Evolutionary conservation across 2,888 invertebrate species (phyloP).

Genomic region (Periphyllus acericola): DNA sequence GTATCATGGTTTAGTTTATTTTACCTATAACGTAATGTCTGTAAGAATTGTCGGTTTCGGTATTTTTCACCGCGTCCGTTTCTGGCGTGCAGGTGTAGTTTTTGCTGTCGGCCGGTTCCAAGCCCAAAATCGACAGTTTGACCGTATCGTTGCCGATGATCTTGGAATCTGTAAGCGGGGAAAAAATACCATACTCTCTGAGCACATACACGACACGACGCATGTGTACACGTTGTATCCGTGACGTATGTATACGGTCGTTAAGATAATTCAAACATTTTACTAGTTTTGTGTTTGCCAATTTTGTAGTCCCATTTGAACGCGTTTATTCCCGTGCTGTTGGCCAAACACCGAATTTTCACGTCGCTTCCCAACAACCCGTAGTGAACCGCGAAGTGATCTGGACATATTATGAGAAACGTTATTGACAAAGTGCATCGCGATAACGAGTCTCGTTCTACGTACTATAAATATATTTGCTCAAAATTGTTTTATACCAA

Average conservation of each 20-base stretch:
- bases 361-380: not conserved
- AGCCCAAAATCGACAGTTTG: not conserved
- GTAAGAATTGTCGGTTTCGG: not conserved
- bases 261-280: not conserved
- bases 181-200: no score
- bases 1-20: no score
- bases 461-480: no score
- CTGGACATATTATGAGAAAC: not conserved
- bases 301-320: conserved; percentile 15
- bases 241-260: no score
- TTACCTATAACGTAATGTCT: conserved; percentile 38
- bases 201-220: no score
- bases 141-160: not conserved
- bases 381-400: conserved; percentile 8
- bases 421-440: no score
- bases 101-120: not conserved
- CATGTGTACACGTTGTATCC: no score
- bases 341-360: not conserved
- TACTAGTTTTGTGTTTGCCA: conserved; percentile 1
- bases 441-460: no score
- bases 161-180: not conserved
- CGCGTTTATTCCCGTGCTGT: not conserved
- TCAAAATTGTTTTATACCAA: no score
- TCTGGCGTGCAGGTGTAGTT: conserved; percentile 24
- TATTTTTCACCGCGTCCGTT: not conserved